These are phyloP conservation scores for Drosophila subobscura DNA, from an alignment of 1,140 invertebrate species.

Conservation along the genomic window DNA sequence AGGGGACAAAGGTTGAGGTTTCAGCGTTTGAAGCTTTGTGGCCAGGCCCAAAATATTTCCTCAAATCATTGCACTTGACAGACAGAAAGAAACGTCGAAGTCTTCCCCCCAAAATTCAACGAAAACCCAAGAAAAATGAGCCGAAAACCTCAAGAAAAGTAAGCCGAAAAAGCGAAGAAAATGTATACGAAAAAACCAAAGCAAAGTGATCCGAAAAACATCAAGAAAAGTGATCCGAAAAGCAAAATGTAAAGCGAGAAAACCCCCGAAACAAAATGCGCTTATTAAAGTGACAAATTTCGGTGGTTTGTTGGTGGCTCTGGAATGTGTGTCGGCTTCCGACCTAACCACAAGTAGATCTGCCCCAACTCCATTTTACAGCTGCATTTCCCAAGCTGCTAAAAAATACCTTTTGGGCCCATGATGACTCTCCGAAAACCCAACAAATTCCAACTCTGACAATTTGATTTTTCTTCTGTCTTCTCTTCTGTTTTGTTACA, in stretches of 20 bases:
- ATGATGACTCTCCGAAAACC: conserved; percentile 63
- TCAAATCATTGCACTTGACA: conserved; percentile 65
- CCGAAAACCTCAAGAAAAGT: too few relatives aligned
- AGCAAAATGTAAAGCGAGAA: conserved; percentile 2
- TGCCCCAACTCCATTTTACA: conserved; percentile 4
- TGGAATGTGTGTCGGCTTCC: conserved; percentile 27
- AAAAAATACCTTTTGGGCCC: conserved; percentile 31
- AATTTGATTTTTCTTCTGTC: conserved; percentile 16
- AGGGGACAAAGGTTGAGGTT: conserved; percentile 36
- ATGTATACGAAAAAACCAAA: too few relatives aligned
- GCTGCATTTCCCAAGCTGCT: conserved; percentile 9
- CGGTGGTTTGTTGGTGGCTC: conserved; percentile 14
- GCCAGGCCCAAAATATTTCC: conserved; percentile 15
- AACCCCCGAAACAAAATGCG: conserved; percentile 47
- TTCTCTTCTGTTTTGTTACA: conserved; percentile 40
- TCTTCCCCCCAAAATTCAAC: too few relatives aligned
- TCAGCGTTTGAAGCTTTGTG: conserved; percentile 20
- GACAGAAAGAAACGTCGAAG: not conserved
- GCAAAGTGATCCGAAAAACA: too few relatives aligned
- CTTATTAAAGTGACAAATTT: conserved; percentile 80
- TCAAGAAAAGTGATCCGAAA: too few relatives aligned
- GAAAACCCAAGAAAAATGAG: too few relatives aligned
- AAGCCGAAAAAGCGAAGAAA: too few relatives aligned
- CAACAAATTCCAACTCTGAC: conserved; percentile 39
- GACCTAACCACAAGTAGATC: not conserved